Conservation (phyloP, 1,140 invertebrate species). For the Drosophila saltans region DNA sequence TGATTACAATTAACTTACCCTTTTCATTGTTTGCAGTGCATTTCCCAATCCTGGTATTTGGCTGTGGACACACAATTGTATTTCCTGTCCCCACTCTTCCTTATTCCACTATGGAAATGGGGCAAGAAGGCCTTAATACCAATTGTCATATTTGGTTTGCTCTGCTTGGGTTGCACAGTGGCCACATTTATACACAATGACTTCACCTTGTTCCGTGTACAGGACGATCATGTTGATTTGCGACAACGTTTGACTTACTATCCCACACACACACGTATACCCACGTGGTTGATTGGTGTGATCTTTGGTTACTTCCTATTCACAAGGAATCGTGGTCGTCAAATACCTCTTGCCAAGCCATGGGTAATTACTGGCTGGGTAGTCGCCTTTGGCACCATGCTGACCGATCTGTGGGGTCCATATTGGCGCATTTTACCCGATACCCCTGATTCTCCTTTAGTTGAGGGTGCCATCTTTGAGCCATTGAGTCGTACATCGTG, state of each 20-base stretch:
- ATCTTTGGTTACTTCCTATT: constrained; percentile 84
- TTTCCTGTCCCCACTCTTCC: constrained; percentile 89
- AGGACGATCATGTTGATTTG: constrained; percentile 81
- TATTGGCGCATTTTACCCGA: constrained; percentile 86
- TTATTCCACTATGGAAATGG: constrained; percentile 88
- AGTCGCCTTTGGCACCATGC: constrained; percentile 84
- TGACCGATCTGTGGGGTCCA: constrained; percentile 83
- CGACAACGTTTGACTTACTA: constrained; percentile 76
- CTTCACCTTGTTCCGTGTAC: constrained; percentile 76
- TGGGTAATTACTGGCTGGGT: constrained; percentile 72
- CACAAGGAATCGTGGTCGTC: constrained; percentile 72
- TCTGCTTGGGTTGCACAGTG: constrained; percentile 86
- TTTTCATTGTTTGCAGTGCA: constrained; percentile 87
- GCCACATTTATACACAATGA: constrained; percentile 87
- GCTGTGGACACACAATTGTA: constrained; percentile 94
- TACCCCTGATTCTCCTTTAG: constrained; percentile 85
- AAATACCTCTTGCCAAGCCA: constrained; percentile 66
- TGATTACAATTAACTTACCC: neutral
- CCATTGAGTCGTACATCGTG: constrained; percentile 87
- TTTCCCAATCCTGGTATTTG: constrained; percentile 96
- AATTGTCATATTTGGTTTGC: constrained; percentile 84
- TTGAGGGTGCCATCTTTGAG: constrained; percentile 87
- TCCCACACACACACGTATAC: constrained; percentile 83
- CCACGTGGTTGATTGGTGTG: constrained; percentile 86
- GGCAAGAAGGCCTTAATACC: constrained; percentile 85